A percentile compares a stretch with the other conserved stretches of the same genome.
Evolutionary conservation across 2,113 vertebrate genomes (phyloP).

Genomic region (Copsychus sechellarum): DNA sequence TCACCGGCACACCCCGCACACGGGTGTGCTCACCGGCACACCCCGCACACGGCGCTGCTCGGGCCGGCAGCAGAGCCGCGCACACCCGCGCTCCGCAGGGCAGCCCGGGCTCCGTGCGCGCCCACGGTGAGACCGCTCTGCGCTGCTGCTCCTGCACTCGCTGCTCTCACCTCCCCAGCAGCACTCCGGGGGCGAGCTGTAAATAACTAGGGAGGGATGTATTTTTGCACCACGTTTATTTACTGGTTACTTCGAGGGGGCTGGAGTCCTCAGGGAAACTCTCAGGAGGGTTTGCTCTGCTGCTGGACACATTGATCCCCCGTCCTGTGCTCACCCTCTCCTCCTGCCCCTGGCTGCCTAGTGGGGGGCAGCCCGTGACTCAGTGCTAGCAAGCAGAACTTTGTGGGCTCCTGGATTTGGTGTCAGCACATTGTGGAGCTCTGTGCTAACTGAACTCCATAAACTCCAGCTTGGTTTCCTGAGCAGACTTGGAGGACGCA

Average conservation of each 20-base stretch:
- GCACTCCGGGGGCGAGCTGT: fast-evolving
- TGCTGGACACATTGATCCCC: fast-evolving
- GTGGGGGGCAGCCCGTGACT: neutral
- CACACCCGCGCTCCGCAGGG: no score
- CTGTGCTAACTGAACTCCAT: neutral
- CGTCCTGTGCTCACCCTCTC: neutral
- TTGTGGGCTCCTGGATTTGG: neutral
- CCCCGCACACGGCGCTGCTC: neutral
- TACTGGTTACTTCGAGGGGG: neutral
- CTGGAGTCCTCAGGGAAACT: neutral
- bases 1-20: no score
- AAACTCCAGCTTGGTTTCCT: conserved; percentile 19
- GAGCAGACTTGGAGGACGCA: neutral
- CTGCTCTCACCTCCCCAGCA: neutral
- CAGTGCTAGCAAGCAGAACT: neutral
- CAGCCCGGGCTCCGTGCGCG: fast-evolving
- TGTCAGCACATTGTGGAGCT: conserved; percentile 5
- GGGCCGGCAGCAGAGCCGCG: fast-evolving
- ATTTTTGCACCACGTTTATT: neutral
- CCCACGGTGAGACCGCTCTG: neutral
- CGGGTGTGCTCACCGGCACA: no score
- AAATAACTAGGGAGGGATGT: neutral
- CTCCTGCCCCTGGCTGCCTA: neutral
- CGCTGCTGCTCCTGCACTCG: neutral
- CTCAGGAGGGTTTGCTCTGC: neutral